Evolutionary conservation across 2,113 vertebrate genomes (phyloP).

Genomic region (Leptocoma aspasia): DNA sequence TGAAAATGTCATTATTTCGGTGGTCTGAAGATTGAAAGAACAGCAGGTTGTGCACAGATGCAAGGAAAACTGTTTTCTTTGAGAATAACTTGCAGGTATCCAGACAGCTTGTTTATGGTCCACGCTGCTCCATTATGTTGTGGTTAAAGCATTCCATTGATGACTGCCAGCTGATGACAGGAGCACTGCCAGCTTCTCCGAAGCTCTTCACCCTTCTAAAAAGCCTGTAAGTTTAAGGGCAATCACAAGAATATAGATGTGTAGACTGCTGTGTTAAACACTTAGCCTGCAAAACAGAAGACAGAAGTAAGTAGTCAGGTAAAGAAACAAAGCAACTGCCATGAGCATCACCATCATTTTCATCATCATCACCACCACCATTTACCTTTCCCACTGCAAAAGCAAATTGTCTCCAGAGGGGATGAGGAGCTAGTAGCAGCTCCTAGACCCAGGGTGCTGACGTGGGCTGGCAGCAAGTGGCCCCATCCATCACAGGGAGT

Average conservation of each 20-base stretch:
- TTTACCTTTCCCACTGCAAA: background rate
- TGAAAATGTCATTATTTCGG: background rate
- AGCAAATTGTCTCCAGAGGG: background rate
- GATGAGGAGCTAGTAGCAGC: background rate
- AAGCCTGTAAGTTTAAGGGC: background rate
- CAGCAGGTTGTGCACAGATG: background rate
- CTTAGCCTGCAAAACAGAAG: background rate
- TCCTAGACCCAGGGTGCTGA: background rate
- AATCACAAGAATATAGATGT: rapidly evolving
- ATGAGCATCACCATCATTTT: too few species aligned
- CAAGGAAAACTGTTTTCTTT: background rate
- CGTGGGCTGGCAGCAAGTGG: rapidly evolving
- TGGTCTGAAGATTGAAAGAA: background rate
- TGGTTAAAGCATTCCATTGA: background rate
- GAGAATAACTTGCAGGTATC: background rate
- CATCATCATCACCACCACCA: background rate
- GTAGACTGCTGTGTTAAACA: background rate
- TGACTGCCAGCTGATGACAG: background rate
- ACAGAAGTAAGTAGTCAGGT: background rate
- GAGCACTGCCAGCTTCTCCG: background rate
- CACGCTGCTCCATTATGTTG: background rate
- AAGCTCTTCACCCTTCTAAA: background rate
- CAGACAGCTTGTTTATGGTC: background rate
- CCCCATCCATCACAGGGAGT: background rate
- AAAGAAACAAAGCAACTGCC: background rate